These are phyloP conservation scores for Irena cyanogastra DNA, from an alignment of 2,113 vertebrate species.

Conservation along the genomic window DNA sequence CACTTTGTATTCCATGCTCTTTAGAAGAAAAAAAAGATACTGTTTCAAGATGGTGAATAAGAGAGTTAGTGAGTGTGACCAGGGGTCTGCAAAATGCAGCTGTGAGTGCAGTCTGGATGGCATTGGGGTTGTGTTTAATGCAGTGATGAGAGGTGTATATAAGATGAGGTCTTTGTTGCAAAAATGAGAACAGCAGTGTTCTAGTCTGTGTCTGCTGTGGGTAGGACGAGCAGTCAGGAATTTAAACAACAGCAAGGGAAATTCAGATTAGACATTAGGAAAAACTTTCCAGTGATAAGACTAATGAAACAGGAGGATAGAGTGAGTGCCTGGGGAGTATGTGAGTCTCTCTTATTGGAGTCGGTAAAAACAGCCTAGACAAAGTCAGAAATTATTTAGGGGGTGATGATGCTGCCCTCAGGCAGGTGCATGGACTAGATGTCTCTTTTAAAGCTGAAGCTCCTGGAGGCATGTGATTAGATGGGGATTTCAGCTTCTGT, in stretches of 20 bases:
- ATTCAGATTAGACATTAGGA: slow-evolving; percentile 47
- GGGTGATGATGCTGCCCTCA: slow-evolving; percentile 52
- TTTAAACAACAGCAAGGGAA: slow-evolving; percentile 16
- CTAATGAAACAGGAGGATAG: slow-evolving; percentile 49
- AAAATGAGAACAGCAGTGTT: neutral
- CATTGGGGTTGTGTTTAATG: neutral
- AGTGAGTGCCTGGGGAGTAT: slow-evolving; percentile 48
- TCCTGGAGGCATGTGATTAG: slow-evolving; percentile 63
- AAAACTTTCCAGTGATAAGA: slow-evolving; percentile 49
- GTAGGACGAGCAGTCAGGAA: neutral
- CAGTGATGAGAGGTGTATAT: neutral
- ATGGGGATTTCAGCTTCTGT: slow-evolving; percentile 51
- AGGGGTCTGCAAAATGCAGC: neutral
- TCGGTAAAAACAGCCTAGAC: slow-evolving; percentile 66
- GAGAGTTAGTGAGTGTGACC: neutral
- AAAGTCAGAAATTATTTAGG: slow-evolving; percentile 66
- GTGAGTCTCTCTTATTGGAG: slow-evolving; percentile 64
- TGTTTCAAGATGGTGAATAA: neutral
- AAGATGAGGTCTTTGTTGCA: neutral
- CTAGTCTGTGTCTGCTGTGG: neutral
- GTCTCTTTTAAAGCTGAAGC: slow-evolving; percentile 52
- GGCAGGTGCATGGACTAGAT: slow-evolving; percentile 56
- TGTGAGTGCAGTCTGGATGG: neutral
- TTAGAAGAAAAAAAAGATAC: neutral
- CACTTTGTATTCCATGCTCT: neutral